Evolutionary conservation across 2,113 vertebrate species (phyloP).

Genomic region (Vulpes ferrilata): DNA sequence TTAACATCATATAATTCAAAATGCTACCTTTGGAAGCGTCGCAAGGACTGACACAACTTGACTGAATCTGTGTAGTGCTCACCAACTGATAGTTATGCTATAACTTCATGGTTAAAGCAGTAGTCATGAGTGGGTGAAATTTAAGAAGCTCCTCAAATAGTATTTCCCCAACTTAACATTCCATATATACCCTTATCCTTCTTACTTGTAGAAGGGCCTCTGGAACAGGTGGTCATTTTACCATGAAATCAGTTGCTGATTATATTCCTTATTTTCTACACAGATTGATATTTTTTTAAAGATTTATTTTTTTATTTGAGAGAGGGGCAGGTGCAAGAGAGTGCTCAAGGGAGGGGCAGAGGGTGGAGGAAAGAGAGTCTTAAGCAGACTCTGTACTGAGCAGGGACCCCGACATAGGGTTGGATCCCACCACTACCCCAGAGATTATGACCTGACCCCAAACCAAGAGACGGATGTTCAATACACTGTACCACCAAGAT

Average conservation of each 20-base stretch:
- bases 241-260: neutral
- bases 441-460: neutral
- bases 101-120: neutral
- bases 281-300: neutral
- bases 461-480: neutral
- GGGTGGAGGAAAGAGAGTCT: neutral
- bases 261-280: neutral
- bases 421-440: neutral
- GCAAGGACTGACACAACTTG: neutral
- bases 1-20: neutral
- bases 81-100: neutral
- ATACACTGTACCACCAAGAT: neutral
- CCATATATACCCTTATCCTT: neutral
- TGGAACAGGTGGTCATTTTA: neutral
- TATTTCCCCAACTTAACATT: neutral
- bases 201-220: neutral
- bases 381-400: neutral
- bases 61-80: neutral
- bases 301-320: neutral
- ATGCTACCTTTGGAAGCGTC: neutral
- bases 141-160: neutral
- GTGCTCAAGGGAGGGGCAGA: neutral
- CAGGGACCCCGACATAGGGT: neutral
- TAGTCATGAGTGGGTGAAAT: neutral
- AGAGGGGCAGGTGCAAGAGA: neutral